Evolutionary conservation across 2,113 vertebrate species (phyloP), one percentile per base, ranked within the genome.

Genomic region (Proterorhinus semilunaris): DNA sequence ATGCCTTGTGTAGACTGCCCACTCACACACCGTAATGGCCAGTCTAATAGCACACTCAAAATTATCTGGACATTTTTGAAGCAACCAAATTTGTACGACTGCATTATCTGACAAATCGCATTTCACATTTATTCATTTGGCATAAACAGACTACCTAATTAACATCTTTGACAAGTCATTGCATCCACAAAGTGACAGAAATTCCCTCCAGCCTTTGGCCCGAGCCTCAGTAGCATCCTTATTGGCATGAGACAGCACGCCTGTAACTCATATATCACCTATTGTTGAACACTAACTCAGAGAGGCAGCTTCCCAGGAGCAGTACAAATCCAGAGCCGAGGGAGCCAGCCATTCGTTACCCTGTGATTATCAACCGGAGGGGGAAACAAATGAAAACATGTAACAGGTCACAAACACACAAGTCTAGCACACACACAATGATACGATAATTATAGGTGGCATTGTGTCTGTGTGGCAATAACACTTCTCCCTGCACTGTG

Each of bases 261-360:
- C 53, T 69, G 16, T 21, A 79, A 57, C 65, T 75, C 62, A 79
- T 75, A 52, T 59, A 64, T 76, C 68, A 51, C 59, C 73, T 68
- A 74, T 71, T 78, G 73, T 80, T 77, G 52, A 65, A 68, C 10
- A 50, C 63, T 75, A 76, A 75, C 65, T 75, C 57, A 63, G 67
- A 55, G 10, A 27, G 17, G 55, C 66, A 69, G 57, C 43, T 63
- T 71, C 65, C 62, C 65, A 27, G 42, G 1, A 58, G 68, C 69
- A 79, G 69, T 16, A 71, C 62, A 79, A 78, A 78, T 53, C 65
- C 72, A 71, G 71, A 68, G 77, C 51, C 73, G 82, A 76, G 84
- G 59, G 65, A 71, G 70, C 74, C 75, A 59, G 75, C 74, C 74
- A 55, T 80, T 87, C 79, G 85, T 88, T 88, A 87, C 82, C 71